Evolutionary conservation across 2,113 vertebrate species (phyloP), one percentile per base, ranked within the genome.

Genomic region (Corvus cornix): DNA sequence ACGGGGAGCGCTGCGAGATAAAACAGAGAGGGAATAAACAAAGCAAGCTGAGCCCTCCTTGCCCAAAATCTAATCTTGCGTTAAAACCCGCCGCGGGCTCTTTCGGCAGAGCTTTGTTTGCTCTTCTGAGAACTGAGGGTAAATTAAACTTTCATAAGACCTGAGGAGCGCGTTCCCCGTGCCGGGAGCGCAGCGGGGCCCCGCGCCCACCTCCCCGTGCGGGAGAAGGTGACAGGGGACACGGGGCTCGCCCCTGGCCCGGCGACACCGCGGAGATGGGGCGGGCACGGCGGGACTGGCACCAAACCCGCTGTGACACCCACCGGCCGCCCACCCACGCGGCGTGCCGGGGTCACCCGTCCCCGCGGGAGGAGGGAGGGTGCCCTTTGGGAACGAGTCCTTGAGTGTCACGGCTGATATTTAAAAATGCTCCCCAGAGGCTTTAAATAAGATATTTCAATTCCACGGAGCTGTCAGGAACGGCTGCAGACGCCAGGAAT

Each of bases 361-460:
- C 53, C 88, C 82, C 4, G 0, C 1, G 3, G 13, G 76, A 59
- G 72, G 68, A 95, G 30, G 41, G 76, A 91, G 56, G 30, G 27
- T 28, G 95, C 95, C 96, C 94, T 96, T 97, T 56, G 84, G 96
- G 96, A 95, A 80, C 2, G 33, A 98, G 98, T 95, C 98, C 98
- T 97, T 97, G 97, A 97, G 96, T 96, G 96, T 97, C 96, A 96
- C n/a, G 59, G 96, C 88, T 97, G 97, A 97, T 98, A 97, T 97
- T 98, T 97, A 97, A 97, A 93, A 97, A 96, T 41, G 96, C 97
- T 97, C 96, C 97, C 97, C 95, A 84, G 96, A 96, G 93, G 89
- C 96, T 97, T 97, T 98, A 97, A 98, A 97, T 95, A 96, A 98
- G 98, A 98, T 96, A 97, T 98, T 98, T 97, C 97, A 96, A 96